Evolutionary conservation across 2,888 invertebrate genomes (phyloP).

Genomic region (Hirtodrosophila confusa): DNA sequence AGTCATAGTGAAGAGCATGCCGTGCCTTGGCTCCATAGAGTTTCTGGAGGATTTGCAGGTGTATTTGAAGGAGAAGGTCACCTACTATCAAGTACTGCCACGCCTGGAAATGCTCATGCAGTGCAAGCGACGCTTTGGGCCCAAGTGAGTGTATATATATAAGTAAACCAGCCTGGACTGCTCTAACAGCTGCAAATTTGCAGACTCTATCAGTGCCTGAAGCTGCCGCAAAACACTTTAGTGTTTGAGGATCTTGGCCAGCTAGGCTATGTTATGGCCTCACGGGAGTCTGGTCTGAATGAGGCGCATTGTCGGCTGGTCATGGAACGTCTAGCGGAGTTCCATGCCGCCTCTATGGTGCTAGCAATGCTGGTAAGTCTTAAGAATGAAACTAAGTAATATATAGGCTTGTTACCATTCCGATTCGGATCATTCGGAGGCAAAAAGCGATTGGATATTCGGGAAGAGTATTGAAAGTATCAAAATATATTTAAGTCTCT

Average conservation of each 20-base stretch:
- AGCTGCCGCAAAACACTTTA: constrained; percentile 71
- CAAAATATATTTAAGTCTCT: too few species aligned
- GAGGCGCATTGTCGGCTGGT: constrained; percentile 85
- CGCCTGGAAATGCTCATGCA: constrained; percentile 83
- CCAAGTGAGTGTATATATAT: constrained; percentile 62
- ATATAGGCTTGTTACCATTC: too few species aligned
- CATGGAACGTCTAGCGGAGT: constrained; percentile 85
- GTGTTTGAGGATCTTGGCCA: constrained; percentile 83
- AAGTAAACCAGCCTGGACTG: too few species aligned
- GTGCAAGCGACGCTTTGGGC: constrained; percentile 68
- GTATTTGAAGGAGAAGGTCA: constrained; percentile 84
- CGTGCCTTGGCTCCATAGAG: constrained; percentile 48
- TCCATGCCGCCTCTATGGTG: constrained; percentile 86
- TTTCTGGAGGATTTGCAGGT: constrained; percentile 83
- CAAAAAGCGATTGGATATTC: too few species aligned
- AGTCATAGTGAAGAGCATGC: constrained; percentile 68
- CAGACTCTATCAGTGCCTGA: constrained; percentile 74
- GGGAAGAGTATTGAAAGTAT: too few species aligned
- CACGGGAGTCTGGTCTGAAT: constrained; percentile 85
- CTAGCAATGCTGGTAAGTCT: constrained; percentile 84
- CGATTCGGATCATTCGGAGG: too few species aligned
- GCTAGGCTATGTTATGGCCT: constrained; percentile 85
- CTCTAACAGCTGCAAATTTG: neutral
- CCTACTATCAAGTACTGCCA: constrained; percentile 82
- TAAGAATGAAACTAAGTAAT: too few species aligned